These are phyloP conservation scores for Drosophila dunni DNA, from an alignment of 1,140 invertebrate species.

Conservation along the genomic window DNA sequence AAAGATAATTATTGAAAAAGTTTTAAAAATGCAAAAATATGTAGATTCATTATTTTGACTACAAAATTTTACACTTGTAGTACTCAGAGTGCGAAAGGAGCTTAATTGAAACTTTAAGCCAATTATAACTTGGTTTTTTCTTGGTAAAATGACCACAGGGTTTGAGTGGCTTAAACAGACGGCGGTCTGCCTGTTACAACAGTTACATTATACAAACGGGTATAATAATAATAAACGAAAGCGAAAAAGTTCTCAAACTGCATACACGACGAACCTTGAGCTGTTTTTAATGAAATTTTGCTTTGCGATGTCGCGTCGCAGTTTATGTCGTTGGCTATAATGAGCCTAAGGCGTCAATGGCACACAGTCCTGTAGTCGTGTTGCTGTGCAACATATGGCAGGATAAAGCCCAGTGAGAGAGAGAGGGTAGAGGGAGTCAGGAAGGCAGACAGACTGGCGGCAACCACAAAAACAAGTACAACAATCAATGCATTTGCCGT, in stretches of 20 bases:
- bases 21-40: too few species aligned
- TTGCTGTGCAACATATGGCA: slow-evolving; percentile 71
- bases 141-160: too few species aligned
- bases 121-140: too few species aligned
- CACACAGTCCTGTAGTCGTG: slow-evolving; percentile 29
- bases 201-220: too few species aligned
- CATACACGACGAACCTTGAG: slow-evolving; percentile 69
- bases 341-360: slow-evolving; percentile 68
- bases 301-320: slow-evolving; percentile 35
- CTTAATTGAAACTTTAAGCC: too few species aligned
- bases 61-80: too few species aligned
- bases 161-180: too few species aligned
- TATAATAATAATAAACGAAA: slow-evolving; percentile 22
- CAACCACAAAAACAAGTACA: slow-evolving; percentile 25
- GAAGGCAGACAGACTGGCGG: not conserved
- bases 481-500: slow-evolving; percentile 42
- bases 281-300: slow-evolving; percentile 75
- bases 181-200: too few species aligned
- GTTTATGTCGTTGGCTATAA: slow-evolving; percentile 55
- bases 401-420: slow-evolving; percentile 20
- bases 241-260: slow-evolving; percentile 62
- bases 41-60: too few species aligned
- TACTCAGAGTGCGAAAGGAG: too few species aligned
- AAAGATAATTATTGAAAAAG: too few species aligned
- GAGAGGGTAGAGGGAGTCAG: too few species aligned